Base-by-base conservation (phyloP, 2,888 invertebrate species). In the Eurytoma californica region DNA sequence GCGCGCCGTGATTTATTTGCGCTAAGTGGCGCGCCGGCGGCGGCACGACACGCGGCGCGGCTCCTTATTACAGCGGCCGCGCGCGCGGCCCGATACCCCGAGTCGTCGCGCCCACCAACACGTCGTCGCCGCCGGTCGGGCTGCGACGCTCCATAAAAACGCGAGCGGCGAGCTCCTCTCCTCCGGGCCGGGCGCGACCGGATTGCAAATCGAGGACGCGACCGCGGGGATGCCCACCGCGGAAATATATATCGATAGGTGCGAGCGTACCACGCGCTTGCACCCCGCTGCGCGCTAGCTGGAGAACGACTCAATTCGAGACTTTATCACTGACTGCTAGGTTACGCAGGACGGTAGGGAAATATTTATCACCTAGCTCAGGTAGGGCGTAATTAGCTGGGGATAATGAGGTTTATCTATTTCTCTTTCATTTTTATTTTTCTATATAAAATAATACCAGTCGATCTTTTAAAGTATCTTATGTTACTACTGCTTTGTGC, bases 21-120 rank as follows among this genome's bases (percentile, higher is more conserved):
- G 72, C 82, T 82, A 83, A 83, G 82, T 83, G 82, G 82, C 74
- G 80, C 74, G 80, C 63, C 79, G 53, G n/a, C 58, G 69, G 69
- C 51, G 51, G 66, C 57, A 20, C 20, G 18, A 39, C 39, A 39
- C 28, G 60, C 53, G 14, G 72, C 72, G 51, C 20, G 60, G 68
- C 79, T 68, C 68, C 80, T 80, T 77, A 72, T 80, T 80, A 77
- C 76, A 72, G 72, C 47, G 55, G 13, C 49, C 4, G 30, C 18
- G 47, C 66, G n/a, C 39, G 12, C 53, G 57, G n/a, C 2, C 28
- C 53, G 63, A 55, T 53, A 63, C 72, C 61, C 51, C 72, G 73
- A 18, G 13, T 24, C 60, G 20, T 20, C 57, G 67, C 66, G 58
- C 58, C n/a, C 74, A 18, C 63, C 55, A 60, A 20, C 53, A 18